A percentile compares a stretch with the other conserved stretches of the same genome.
These are phyloP conservation scores for Adrianichthys oophorus DNA, from an alignment of 2,797 vertebrate species.

Conservation along the genomic window DNA sequence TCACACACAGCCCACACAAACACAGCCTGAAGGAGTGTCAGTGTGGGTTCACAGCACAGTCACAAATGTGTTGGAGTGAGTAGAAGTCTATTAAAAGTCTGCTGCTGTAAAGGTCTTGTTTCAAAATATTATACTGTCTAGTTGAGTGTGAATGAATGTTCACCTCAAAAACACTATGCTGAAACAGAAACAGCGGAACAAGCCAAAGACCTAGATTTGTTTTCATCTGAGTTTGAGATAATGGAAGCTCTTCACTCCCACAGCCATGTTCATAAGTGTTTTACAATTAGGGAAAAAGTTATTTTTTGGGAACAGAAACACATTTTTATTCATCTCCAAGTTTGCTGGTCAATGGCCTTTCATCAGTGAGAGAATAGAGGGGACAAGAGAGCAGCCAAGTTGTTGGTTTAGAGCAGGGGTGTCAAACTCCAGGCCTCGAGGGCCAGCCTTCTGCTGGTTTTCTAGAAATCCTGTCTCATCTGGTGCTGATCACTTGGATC, in stretches of 20 bases:
- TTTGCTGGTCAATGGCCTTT: no score
- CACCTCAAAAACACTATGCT: constrained; percentile 12
- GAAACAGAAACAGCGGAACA: no score
- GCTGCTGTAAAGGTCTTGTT: constrained; percentile 18
- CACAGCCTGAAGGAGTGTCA: constrained; percentile 75
- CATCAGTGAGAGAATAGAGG: no score
- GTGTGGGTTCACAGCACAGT: constrained; percentile 74
- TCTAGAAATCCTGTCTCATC: no score
- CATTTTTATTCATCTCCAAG: no score
- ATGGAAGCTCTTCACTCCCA: not conserved
- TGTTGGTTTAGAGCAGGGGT: no score
- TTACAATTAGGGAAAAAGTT: no score
- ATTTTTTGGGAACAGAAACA: no score
- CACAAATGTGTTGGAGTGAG: constrained; percentile 39
- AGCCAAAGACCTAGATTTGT: not conserved
- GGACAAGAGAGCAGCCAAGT: no score
- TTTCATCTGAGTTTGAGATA: constrained; percentile 3
- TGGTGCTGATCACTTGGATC: no score
- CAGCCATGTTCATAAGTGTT: not conserved
- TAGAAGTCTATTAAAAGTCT: constrained; percentile 48
- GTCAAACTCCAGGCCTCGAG: no score
- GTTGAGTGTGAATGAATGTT: constrained; percentile 14
- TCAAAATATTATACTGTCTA: constrained; percentile 12
- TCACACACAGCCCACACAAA: constrained; percentile 36
- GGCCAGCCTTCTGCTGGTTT: no score